A percentile compares a stretch with the other conserved stretches of the same genome.
Conservation (phyloP, 2,888 invertebrate genomes). For the Lasioglossum figueresi region DNA sequence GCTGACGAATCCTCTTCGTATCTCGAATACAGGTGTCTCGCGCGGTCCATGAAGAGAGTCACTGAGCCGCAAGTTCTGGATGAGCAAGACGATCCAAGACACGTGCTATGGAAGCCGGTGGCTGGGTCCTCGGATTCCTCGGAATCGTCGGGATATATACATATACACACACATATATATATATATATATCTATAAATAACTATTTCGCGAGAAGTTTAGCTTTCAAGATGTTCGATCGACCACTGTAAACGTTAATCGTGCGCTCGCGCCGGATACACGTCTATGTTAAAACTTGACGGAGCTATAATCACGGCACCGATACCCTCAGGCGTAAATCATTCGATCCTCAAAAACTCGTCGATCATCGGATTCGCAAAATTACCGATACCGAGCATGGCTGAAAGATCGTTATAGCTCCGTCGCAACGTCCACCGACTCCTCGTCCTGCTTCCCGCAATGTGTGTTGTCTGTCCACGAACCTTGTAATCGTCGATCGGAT, state of each 20-base stretch:
- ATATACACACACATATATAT: not conserved
- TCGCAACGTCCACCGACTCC: conserved; percentile 21
- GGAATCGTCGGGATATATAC: conserved; percentile 49
- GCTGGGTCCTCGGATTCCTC: conserved; percentile 60
- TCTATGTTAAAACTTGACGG: conserved; percentile 49
- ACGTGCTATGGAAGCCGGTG: conserved; percentile 65
- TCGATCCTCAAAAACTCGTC: not conserved
- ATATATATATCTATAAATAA: conserved; percentile 17
- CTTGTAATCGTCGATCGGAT: conserved; percentile 53
- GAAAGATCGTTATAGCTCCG: conserved; percentile 43
- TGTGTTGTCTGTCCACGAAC: conserved; percentile 46
- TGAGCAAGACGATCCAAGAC: conserved; percentile 68
- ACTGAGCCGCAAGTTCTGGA: conserved; percentile 63
- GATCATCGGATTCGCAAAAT: not conserved
- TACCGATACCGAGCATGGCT: not conserved
- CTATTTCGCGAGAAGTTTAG: conserved; percentile 48
- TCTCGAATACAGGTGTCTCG: conserved; percentile 74
- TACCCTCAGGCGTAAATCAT: not conserved
- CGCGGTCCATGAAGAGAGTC: conserved; percentile 73
- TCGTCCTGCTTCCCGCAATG: conserved; percentile 28
- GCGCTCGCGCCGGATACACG: conserved; percentile 38
- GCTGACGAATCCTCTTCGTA: conserved; percentile 73
- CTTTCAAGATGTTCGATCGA: conserved; percentile 56
- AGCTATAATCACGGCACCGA: conserved; percentile 35
- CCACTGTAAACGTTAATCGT: conserved; percentile 38